Base-by-base conservation (phyloP, 2,113 vertebrate species). In the Bambusicola thoracicus region DNA sequence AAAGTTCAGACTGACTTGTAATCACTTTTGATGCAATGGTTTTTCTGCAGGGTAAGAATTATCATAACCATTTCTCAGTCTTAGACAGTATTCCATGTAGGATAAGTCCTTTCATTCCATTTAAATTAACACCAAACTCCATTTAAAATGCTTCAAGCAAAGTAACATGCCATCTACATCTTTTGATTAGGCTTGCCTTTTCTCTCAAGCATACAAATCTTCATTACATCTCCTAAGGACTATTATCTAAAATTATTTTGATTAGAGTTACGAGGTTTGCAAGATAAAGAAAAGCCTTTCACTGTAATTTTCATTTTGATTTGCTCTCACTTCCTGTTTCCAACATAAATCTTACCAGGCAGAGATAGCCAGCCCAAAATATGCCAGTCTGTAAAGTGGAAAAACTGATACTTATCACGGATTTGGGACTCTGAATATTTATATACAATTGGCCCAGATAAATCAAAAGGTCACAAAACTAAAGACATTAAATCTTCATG, bases 281-380 rank as follows among this genome's bases (percentile, higher is more conserved):
- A 73, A 82, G 72, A n/a, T 68, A 73, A 90, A 20, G 29, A 84
- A 74, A 94, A 93, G 44, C 6, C 5, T 29, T 75, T 85, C 68
- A 84, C 53, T 6, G 7, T 84, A 51, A 51, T 24, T 97, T 94
- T 92, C 61, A 22, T 80, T 92, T 95, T 85, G 16, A n/a, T 93
- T 91, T 78, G 32, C 5, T 95, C 14, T 88, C 2, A 75, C 66
- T 81, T 70, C 51, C 65, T 84, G 51, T 25, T 80, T 94, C 79
- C 85, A 91, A 51, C 29, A 76, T 94, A 74, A 85, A 94, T 90
- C 83, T 93, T 89, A 81, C 46, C 27, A 65, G 25, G 40, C 29
- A 73, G 74, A 85, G 40, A 77, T 66, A 89, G 81, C 70, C 19
- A 69, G 58, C 18, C 36, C 56, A 48, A 92, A 79, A 44, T 61